phyloP scores from a whole-genome alignment of 2,888 invertebrate genomes.

The Monopis laevigella region DNA sequence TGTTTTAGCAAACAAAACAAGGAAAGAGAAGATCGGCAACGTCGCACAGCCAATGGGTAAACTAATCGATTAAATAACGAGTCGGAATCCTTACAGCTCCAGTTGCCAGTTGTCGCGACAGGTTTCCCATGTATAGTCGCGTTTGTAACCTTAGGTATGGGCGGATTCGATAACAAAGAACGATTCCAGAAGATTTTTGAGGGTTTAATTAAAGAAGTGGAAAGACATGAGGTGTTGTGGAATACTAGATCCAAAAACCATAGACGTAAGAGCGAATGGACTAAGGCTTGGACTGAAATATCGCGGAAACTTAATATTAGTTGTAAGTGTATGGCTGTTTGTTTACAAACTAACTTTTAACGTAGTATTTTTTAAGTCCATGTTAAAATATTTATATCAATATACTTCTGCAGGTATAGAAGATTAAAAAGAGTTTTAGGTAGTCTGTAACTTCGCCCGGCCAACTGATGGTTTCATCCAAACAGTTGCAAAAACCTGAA shows the following conservation, averaged over 20 bases:
- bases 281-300: constrained; percentile 2
- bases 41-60: background rate
- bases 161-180: too few relatives aligned
- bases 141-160: too few relatives aligned
- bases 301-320: constrained; percentile 6
- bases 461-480: too few relatives aligned
- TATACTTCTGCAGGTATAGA: too few relatives aligned
- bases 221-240: constrained; percentile 1
- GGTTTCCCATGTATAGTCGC: background rate
- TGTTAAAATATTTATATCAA: too few relatives aligned
- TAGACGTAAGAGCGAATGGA: background rate
- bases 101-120: background rate
- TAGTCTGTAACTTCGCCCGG: too few relatives aligned
- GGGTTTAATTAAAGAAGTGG: constrained; percentile 4
- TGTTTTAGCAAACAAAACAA: constrained; percentile 9
- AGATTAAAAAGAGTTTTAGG: too few relatives aligned
- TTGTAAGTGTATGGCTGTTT: constrained; percentile 5
- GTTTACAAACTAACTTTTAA: background rate
- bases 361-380: too few relatives aligned
- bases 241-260: background rate
- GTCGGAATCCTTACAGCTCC: background rate
- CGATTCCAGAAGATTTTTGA: too few relatives aligned
- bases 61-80: constrained; percentile 4
- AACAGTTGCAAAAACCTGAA: too few relatives aligned
- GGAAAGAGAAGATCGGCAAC: constrained; percentile 9